Base-by-base conservation (phyloP, 2,797 vertebrate species). In the Gymnothorax reevesii region DNA sequence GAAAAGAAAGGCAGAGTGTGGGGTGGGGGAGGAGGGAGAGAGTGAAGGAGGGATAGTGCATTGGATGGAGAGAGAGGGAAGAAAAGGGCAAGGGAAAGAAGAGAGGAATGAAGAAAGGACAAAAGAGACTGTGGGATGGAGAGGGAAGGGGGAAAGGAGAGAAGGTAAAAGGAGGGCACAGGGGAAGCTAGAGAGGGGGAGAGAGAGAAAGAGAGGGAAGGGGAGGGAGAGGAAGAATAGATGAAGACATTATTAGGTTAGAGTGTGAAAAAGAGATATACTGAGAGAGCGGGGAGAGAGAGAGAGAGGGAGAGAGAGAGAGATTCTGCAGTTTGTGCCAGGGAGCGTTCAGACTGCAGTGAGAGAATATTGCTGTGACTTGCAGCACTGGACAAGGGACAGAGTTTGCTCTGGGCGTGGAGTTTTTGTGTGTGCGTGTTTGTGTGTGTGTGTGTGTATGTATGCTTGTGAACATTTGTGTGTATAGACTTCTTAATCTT, bases 241-340 rank as follows among this genome's bases (percentile, higher is more conserved):
- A 84, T 25, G 85, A 85, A 88, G 85, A 88, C 89, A 88, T 88
- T 80, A 90, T 80, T 90, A 89, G 90, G 85, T 90, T 90, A 90
- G 89, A 80, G 69, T 90, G 73, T 83, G 0, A 90, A 89, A 91
- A 93, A 93, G 89, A 93, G 92, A 89, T 93, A 89, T 89, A 92
- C 88, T 25, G 79, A 49, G 59, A 22, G 52, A 55, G 88, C 20
- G 84, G 54, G 69, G 84, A 82, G 85, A 33, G 77, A 25, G 25
- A 55, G 86, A 7, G 75, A 83, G 33, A 88, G 52, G 59, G 84
- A 85, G 84, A 86, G 60, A 66, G 85, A 86, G 82, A 83, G 80
- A 17, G 71, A 83, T 54, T 25, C 9, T 60, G 52, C 83, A 52
- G 59, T 75, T 54, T 90, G 90, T 86, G 8, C 87, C 82, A 84